Conservation (phyloP, 2,797 vertebrate genomes). For the Ciconia nigra region DNA sequence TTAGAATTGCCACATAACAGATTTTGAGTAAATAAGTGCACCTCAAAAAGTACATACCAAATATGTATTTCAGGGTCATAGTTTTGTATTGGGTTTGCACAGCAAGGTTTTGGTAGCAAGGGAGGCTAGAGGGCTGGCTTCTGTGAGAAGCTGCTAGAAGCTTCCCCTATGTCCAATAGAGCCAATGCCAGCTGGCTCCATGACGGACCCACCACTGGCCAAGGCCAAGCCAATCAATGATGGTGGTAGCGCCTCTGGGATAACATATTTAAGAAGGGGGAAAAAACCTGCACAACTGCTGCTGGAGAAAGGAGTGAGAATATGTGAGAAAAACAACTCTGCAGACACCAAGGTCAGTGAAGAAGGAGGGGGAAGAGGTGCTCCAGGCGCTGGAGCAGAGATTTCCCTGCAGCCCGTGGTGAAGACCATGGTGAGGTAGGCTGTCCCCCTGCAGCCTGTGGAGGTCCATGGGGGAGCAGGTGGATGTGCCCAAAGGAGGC, state of each 20-base stretch:
- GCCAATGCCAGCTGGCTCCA: neutral
- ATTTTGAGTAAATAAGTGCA: neutral
- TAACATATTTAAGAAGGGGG: neutral
- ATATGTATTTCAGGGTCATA: neutral
- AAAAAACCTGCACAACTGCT: neutral
- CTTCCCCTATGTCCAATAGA: neutral
- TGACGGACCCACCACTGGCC: neutral
- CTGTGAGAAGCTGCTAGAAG: neutral
- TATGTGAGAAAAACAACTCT: neutral
- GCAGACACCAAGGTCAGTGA: neutral
- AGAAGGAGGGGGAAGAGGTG: neutral
- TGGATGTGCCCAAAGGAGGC: neutral
- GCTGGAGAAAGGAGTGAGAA: neutral
- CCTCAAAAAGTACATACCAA: neutral
- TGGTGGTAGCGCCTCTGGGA: neutral
- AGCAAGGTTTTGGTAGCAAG: neutral
- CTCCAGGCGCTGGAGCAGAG: neutral
- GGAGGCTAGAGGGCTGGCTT: neutral
- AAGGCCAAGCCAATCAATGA: neutral
- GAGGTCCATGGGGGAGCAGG: neutral
- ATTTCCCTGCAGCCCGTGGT: neutral
- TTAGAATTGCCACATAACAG: neutral
- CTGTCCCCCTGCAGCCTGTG: neutral
- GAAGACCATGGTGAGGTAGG: neutral
- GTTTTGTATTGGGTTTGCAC: neutral